Conservation (phyloP, 2,113 vertebrate species). For the Bostrychus sinensis region DNA sequence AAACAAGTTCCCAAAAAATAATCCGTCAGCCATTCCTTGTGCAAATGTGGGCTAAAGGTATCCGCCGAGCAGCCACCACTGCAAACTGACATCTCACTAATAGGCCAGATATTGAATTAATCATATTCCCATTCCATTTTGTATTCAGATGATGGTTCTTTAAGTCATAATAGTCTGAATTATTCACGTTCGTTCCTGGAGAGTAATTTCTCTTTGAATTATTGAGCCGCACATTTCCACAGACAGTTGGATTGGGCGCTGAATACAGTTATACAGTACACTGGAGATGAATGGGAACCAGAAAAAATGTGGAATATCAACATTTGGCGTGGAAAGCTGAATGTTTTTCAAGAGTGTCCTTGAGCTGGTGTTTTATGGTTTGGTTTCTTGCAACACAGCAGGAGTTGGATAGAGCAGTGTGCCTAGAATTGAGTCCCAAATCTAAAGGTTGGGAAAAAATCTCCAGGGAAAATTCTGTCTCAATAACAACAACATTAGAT, state of each 20-base stretch:
- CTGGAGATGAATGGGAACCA: neutral
- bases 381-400: no score
- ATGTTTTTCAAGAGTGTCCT: no score
- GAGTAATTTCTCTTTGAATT: slow-evolving; percentile 81
- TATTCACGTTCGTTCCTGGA: slow-evolving; percentile 75
- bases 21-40: slow-evolving; percentile 16
- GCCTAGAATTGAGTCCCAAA: no score
- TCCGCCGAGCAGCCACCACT: slow-evolving; percentile 25
- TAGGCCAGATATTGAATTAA: slow-evolving; percentile 80
- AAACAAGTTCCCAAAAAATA: slow-evolving; percentile 28
- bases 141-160: slow-evolving; percentile 70
- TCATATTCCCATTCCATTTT: slow-evolving; percentile 67
- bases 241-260: slow-evolving; percentile 63
- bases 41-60: slow-evolving; percentile 34
- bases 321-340: no score
- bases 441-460: no score
- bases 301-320: neutral
- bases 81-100: slow-evolving; percentile 58
- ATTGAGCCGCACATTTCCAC: slow-evolving; percentile 76
- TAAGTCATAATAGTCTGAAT: slow-evolving; percentile 82
- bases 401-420: no score
- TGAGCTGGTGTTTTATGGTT: no score
- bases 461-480: no score
- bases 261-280: slow-evolving; percentile 41
- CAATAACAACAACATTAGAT: no score